Evolutionary conservation across 2,113 vertebrate species (phyloP), one percentile per base, ranked within the genome.

Genomic region (Xiphophorus maculatus): DNA sequence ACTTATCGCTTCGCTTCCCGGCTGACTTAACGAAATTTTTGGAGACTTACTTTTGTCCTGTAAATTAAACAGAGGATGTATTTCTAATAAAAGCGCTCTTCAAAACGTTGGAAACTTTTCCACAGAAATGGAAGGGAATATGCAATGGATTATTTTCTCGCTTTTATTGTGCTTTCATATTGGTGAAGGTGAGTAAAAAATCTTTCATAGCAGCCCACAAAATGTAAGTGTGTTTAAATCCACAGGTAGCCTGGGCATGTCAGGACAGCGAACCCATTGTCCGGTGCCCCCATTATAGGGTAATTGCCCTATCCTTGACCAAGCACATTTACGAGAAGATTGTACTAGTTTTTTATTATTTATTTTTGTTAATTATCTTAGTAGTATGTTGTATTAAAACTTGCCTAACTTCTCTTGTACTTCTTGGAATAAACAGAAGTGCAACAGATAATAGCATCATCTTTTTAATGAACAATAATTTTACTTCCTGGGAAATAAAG

Each of bases 91-190:
- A 85, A 88, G 69, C n/a, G 63, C 79, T 54, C 84, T 81, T 87
- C 83, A 58, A 93, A 90, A 91, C 89, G 82, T 87, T 93, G 92
- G 93, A 91, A 93, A 90, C 48, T 73, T 91, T 91, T 93, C 93
- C 93, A 93, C 84, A 85, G 86, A 93, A 90, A 95, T 95, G 95
- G 93, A 94, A 92, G 92, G 93, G 90, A 93, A 94, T 94, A 94
- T 89, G 87, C 89, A 86, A 90, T 95, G 95, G 94, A 93, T 95
- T 92, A 93, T 94, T 85, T 77, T 95, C 86, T 85, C 89, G 71
- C 81, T 93, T 90, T 82, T 93, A 88, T 85, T 89, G 74, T 80
- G 92, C 60, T 82, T 90, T 73, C 91, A 89, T 35, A 63, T 84
- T 61, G 91, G 87, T 76, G 91, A 94, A 88, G 95, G 95, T 95